A percentile compares a stretch with the other conserved stretches of the same genome.
Evolutionary conservation across 2,113 vertebrate species (phyloP).

Genomic region (Theristicus caerulescens): DNA sequence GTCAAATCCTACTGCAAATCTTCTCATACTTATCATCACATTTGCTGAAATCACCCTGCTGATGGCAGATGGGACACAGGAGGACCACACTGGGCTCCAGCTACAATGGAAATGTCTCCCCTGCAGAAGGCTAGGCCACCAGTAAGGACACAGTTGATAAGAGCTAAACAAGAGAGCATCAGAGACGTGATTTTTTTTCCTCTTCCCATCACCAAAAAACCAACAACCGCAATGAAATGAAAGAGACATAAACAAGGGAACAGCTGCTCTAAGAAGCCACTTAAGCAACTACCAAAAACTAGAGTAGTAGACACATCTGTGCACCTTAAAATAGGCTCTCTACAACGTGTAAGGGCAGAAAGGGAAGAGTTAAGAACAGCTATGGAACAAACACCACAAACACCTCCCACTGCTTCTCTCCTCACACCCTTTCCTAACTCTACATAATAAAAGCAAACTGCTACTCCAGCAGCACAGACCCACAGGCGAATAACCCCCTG

Average conservation of each 20-base stretch:
- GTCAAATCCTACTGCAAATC: not conserved
- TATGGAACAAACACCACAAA: not conserved
- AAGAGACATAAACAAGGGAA: conserved; percentile 34
- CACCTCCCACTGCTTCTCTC: not conserved
- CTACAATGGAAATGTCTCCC: not conserved
- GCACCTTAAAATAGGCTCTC: conserved; percentile 45
- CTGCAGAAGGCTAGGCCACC: not conserved
- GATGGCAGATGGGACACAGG: not conserved
- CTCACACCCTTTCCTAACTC: not conserved
- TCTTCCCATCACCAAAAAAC: not conserved
- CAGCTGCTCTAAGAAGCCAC: conserved; percentile 39
- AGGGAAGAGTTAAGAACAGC: not conserved
- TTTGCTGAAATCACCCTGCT: not conserved
- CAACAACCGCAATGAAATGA: not conserved
- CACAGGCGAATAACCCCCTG: not conserved
- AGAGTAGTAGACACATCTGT: conserved; percentile 42
- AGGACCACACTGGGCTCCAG: not conserved
- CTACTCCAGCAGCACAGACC: not conserved
- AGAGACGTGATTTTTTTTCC: not conserved
- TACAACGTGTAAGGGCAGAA: not conserved
- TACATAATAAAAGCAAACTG: not conserved
- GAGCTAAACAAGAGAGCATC: not conserved
- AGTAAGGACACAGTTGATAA: not conserved
- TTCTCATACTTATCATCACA: not conserved
- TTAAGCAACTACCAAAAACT: conserved; percentile 5